Evolutionary conservation across 2,113 vertebrate genomes (phyloP).

Genomic region (Archilochus colubris): DNA sequence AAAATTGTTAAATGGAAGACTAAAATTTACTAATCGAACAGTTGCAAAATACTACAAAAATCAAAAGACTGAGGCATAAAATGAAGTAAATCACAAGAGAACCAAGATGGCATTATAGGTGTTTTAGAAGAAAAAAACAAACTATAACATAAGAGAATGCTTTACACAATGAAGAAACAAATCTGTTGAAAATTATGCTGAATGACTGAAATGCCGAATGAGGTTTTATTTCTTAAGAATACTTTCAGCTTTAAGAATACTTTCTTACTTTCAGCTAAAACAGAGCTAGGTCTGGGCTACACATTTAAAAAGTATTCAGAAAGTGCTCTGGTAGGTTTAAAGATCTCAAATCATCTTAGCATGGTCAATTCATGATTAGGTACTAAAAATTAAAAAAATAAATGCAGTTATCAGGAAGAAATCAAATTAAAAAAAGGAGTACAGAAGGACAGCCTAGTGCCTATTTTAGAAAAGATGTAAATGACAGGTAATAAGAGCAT

Average conservation of each 20-base stretch:
- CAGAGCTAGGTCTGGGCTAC: not conserved
- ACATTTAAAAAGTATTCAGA: not conserved
- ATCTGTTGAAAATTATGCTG: not conserved
- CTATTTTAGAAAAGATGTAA: not conserved
- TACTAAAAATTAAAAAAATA: not conserved
- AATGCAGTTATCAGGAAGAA: not conserved
- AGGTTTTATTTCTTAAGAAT: not conserved
- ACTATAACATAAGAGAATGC: not conserved
- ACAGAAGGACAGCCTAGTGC: not conserved
- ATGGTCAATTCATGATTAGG: not conserved
- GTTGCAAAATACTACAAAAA: not conserved
- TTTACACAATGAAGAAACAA: not conserved
- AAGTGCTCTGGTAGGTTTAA: not conserved
- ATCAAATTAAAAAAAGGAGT: not conserved
- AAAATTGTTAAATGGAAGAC: not conserved
- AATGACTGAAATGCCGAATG: not conserved
- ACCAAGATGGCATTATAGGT: not conserved
- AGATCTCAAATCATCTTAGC: not conserved
- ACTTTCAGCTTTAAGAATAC: not conserved
- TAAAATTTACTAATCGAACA: not conserved
- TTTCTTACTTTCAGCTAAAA: not conserved
- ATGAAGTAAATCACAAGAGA: not conserved
- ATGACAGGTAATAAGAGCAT: not conserved
- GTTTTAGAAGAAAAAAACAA: not conserved
- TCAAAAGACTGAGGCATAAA: not conserved